Conservation (phyloP, 2,797 vertebrate genomes). For the Carapus acus region DNA sequence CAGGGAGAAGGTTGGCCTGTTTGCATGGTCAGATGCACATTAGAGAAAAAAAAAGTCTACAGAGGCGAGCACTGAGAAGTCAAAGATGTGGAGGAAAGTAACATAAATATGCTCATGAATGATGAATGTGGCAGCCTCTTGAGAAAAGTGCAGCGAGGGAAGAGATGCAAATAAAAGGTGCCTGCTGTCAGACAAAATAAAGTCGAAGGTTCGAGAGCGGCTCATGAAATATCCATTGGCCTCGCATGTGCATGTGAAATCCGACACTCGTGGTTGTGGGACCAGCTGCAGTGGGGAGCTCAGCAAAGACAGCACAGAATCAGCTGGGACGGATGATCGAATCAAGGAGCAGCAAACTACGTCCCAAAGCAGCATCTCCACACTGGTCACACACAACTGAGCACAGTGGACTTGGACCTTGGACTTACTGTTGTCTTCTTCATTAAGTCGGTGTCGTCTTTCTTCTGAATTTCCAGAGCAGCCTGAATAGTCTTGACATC, state of each 20-base stretch:
- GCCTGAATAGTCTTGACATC: conserved; percentile 86
- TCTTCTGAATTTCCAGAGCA: conserved; percentile 80
- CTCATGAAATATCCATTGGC: conserved; percentile 32
- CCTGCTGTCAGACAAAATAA: conserved; percentile 29
- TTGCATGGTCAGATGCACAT: too few species aligned
- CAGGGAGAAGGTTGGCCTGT: too few species aligned
- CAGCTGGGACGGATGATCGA: too few species aligned
- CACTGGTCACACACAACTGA: background rate
- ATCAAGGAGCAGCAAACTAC: too few species aligned
- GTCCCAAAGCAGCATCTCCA: background rate
- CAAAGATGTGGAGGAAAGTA: background rate
- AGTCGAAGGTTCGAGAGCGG: conserved; percentile 18
- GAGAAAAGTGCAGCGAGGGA: conserved; percentile 1
- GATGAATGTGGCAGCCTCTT: conserved; percentile 18
- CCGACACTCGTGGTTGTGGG: conserved; percentile 6
- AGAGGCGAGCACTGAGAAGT: background rate
- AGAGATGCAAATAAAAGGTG: conserved; percentile 24
- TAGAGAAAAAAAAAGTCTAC: too few species aligned
- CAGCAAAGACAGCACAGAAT: too few species aligned
- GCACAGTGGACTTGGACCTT: background rate
- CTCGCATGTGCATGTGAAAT: conserved; percentile 25
- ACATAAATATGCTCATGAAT: too few species aligned
- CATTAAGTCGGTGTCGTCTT: conserved; percentile 65
- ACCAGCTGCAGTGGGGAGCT: background rate
- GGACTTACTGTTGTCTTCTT: conserved; percentile 59